A percentile compares a stretch with the other conserved stretches of the same genome.
Evolutionary conservation across 2,797 vertebrate genomes (phyloP).

Genomic region (Urocyon cinereoargenteus): DNA sequence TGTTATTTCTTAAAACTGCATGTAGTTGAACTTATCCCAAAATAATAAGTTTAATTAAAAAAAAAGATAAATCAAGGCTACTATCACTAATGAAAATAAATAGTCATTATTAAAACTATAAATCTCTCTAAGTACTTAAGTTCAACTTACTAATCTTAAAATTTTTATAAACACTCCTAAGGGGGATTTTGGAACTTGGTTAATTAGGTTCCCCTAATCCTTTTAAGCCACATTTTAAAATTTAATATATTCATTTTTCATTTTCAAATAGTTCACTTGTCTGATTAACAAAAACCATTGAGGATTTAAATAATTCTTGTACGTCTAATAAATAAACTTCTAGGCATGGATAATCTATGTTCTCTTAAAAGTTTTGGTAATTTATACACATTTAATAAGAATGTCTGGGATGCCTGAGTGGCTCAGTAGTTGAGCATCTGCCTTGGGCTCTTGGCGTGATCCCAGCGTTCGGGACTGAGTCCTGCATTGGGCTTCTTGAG

Average conservation of each 20-base stretch:
- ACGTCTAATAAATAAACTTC: slow-evolving; percentile 28
- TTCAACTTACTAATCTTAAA: slow-evolving; percentile 18
- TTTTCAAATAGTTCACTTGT: slow-evolving; percentile 42
- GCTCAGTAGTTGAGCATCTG: no score
- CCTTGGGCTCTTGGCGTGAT: no score
- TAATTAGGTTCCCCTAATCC: slow-evolving; percentile 58
- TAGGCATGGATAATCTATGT: slow-evolving; percentile 8
- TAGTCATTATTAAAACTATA: not conserved
- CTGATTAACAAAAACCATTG: slow-evolving; percentile 39
- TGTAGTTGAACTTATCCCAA: slow-evolving; percentile 27
- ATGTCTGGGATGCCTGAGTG: not conserved
- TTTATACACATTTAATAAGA: slow-evolving; percentile 37
- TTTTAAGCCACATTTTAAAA: not conserved
- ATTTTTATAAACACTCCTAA: slow-evolving; percentile 35
- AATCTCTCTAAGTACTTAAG: slow-evolving; percentile 52
- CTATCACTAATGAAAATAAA: slow-evolving; percentile 45
- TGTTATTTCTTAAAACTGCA: slow-evolving; percentile 44
- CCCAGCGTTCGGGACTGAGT: no score
- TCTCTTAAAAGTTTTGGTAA: not conserved
- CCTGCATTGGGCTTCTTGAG: no score
- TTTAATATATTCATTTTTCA: slow-evolving; percentile 55
- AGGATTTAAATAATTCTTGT: slow-evolving; percentile 36
- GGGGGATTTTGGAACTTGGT: slow-evolving; percentile 43
- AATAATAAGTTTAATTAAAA: slow-evolving; percentile 39
- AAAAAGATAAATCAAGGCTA: slow-evolving; percentile 10